These are phyloP conservation scores for Pterostichus madidus DNA, from an alignment of 2,888 invertebrate genomes.

Conservation along the genomic window DNA sequence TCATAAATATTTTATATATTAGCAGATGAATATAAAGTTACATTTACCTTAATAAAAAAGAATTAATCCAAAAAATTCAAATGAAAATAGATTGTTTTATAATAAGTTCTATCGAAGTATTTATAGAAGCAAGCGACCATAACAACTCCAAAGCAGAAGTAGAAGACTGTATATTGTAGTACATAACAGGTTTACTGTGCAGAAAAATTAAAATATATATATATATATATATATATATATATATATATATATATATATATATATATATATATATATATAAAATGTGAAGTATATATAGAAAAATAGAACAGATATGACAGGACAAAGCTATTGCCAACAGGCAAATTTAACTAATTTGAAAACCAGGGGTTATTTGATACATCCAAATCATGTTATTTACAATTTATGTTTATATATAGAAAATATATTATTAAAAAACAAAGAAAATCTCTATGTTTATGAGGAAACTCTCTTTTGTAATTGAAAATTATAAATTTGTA, in stretches of 20 bases:
- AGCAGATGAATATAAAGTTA: conserved; percentile 11
- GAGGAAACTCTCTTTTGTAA: conserved; percentile 2
- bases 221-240: no score
- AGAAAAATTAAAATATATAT: conserved; percentile 11
- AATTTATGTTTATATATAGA: no score
- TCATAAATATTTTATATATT: conserved; percentile 13
- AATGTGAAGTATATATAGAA: conserved; percentile 18
- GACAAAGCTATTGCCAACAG: conserved; percentile 13
- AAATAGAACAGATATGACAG: conserved; percentile 9
- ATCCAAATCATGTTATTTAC: conserved; percentile 6
- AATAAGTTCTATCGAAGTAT: conserved; percentile 1
- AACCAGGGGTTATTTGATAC: conserved; percentile 27
- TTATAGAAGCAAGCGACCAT: conserved; percentile 10
- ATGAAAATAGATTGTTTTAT: no score
- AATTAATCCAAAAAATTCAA: background rate
- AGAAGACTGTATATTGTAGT: background rate
- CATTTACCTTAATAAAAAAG: conserved; percentile 13
- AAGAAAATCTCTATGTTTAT: conserved; percentile 1
- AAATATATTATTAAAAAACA: conserved; percentile 13
- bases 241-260: no score
- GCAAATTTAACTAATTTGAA: conserved; percentile 17
- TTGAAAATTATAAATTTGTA: conserved; percentile 3
- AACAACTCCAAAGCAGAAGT: background rate
- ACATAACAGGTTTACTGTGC: conserved; percentile 7
- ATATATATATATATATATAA: no score